Conservation (phyloP, 1,140 invertebrate species). For the Brachystomella parvula region DNA sequence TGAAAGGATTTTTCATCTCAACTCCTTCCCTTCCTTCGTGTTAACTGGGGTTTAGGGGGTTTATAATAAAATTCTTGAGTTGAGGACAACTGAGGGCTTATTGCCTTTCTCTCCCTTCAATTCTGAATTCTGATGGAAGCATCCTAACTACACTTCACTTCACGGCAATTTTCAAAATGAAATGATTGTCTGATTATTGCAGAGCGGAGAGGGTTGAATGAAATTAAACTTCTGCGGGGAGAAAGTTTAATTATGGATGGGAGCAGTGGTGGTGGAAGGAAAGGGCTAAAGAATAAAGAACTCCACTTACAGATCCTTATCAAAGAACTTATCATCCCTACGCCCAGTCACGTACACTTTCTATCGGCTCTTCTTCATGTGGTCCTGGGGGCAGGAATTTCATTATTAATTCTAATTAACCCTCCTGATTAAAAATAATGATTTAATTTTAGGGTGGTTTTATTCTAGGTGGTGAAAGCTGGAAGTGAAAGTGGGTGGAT, state of each 20-base stretch:
- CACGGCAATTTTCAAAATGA: constrained; percentile 8
- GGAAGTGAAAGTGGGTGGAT: not conserved
- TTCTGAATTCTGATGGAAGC: not conserved
- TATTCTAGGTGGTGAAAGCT: no score
- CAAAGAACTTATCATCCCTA: constrained; percentile 3
- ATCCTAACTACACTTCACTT: not conserved
- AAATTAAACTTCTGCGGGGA: constrained; percentile 6
- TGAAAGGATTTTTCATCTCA: not conserved
- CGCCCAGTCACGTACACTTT: no score
- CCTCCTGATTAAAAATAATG: no score
- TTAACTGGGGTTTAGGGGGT: no score
- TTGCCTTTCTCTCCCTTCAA: not conserved
- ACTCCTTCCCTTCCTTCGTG: not conserved
- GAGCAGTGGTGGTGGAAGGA: not conserved
- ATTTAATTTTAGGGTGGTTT: no score
- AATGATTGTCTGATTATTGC: constrained; percentile 10
- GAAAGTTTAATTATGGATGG: constrained; percentile 6
- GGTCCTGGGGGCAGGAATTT: no score
- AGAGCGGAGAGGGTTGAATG: not conserved
- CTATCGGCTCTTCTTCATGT: no score
- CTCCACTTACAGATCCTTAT: constrained; percentile 2
- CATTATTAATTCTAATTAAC: no score
- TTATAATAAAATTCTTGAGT: constrained; percentile 1
- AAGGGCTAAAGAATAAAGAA: not conserved
- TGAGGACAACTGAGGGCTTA: not conserved